Conservation (phyloP, 2,113 vertebrate genomes). For the Gavia stellata region DNA sequence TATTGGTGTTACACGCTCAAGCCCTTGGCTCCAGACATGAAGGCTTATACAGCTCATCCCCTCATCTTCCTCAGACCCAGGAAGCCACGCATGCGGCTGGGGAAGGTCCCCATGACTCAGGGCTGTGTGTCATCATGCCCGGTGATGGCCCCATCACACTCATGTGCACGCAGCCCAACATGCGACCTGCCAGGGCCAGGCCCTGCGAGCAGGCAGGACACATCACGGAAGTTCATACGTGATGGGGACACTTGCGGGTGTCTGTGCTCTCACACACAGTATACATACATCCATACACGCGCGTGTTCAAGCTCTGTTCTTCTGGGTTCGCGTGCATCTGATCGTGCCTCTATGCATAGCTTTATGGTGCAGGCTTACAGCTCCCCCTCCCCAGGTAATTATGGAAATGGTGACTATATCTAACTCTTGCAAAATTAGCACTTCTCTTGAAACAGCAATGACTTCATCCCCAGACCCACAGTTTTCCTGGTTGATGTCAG, state of each 20-base stretch:
- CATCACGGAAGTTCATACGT: rapidly evolving
- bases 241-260: rapidly evolving
- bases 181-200: rapidly evolving
- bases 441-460: not conserved
- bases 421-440: not conserved
- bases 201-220: not conserved
- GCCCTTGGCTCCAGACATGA: not conserved
- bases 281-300: rapidly evolving
- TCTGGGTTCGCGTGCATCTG: rapidly evolving
- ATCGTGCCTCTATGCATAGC: not conserved
- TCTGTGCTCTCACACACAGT: not conserved
- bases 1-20: not conserved
- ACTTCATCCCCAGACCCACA: not conserved
- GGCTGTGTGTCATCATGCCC: rapidly evolving
- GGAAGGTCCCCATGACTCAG: not conserved
- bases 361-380: not conserved
- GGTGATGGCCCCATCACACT: not conserved
- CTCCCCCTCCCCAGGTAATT: not conserved
- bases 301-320: not conserved
- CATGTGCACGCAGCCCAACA: rapidly evolving
- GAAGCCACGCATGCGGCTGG: rapidly evolving
- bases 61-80: not conserved
- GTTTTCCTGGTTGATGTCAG: not conserved
- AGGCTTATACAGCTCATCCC: not conserved
- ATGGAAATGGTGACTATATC: not conserved